phyloP scores from a whole-genome alignment of 2,797 vertebrate genomes.

The Cheirogaleus major region DNA sequence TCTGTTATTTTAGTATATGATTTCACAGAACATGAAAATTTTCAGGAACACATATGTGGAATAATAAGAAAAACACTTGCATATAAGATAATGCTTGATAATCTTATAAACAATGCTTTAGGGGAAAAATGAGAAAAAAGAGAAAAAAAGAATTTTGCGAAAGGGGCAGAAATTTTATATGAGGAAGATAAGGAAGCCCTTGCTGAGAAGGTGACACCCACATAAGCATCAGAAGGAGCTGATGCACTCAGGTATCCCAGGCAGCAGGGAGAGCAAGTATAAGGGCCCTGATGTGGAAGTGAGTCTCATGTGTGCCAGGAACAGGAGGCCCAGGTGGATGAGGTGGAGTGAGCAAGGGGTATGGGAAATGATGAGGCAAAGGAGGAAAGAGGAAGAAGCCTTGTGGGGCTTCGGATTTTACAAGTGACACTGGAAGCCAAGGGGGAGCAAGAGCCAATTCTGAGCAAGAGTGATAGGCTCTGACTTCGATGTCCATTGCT shows the following conservation, averaged over 20 bases:
- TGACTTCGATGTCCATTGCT: background rate
- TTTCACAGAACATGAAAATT: background rate
- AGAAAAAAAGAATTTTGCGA: background rate
- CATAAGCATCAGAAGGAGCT: background rate
- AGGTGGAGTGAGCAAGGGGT: background rate
- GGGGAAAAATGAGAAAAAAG: background rate
- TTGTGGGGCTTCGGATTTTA: background rate
- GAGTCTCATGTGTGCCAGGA: background rate
- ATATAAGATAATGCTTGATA: background rate
- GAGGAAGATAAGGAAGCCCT: background rate
- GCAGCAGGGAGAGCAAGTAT: background rate
- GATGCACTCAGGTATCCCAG: rapidly evolving
- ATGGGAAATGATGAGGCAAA: background rate
- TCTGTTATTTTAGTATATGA: background rate
- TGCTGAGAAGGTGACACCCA: background rate
- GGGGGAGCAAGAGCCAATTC: background rate
- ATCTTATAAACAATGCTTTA: background rate
- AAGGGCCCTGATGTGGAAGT: background rate
- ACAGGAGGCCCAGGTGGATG: background rate
- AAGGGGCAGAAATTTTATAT: background rate
- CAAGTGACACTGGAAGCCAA: background rate
- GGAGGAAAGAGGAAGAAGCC: background rate
- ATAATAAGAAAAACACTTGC: background rate
- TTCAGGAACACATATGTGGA: background rate
- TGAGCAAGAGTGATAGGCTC: background rate